These are phyloP conservation scores for Euplagia quadripunctaria DNA, from an alignment of 2,888 invertebrate genomes.

Conservation along the genomic window DNA sequence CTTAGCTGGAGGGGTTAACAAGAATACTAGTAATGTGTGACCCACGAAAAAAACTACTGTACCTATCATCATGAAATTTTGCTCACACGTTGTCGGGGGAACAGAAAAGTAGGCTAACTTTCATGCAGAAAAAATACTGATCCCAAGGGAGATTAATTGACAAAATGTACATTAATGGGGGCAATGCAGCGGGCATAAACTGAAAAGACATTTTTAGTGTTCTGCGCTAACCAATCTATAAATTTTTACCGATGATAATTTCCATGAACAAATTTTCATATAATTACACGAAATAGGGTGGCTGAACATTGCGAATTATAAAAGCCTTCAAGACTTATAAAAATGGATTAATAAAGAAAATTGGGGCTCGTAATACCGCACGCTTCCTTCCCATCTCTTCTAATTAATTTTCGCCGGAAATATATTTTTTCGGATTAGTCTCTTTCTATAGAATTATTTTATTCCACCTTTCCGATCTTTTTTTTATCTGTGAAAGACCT, in stretches of 20 bases:
- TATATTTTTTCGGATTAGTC: slow-evolving; percentile 28
- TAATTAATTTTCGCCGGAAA: slow-evolving; percentile 46
- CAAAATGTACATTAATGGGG: too few species aligned
- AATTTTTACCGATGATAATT: background rate
- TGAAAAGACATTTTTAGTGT: background rate
- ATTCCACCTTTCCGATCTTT: slow-evolving; percentile 19
- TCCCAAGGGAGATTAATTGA: too few species aligned
- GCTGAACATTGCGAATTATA: background rate
- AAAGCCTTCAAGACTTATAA: slow-evolving; percentile 1
- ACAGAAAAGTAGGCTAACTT: too few species aligned
- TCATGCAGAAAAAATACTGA: too few species aligned
- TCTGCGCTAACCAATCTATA: background rate
- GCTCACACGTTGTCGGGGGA: too few species aligned
- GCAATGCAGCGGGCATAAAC: too few species aligned
- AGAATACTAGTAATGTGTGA: too few species aligned
- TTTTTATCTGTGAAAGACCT: slow-evolving; percentile 10
- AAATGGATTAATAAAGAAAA: slow-evolving; percentile 22
- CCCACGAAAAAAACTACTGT: too few species aligned
- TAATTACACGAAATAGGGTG: background rate
- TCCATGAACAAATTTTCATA: background rate
- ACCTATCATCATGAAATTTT: too few species aligned
- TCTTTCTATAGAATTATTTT: slow-evolving; percentile 27
- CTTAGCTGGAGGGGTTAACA: too few species aligned
- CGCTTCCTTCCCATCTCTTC: slow-evolving; percentile 33
- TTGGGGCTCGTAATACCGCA: slow-evolving; percentile 25